Percentiles rank a stretch among this genome's conserved stretches.
Conservation (phyloP, 2,888 invertebrate species). For the Ichneumon xanthorius region DNA sequence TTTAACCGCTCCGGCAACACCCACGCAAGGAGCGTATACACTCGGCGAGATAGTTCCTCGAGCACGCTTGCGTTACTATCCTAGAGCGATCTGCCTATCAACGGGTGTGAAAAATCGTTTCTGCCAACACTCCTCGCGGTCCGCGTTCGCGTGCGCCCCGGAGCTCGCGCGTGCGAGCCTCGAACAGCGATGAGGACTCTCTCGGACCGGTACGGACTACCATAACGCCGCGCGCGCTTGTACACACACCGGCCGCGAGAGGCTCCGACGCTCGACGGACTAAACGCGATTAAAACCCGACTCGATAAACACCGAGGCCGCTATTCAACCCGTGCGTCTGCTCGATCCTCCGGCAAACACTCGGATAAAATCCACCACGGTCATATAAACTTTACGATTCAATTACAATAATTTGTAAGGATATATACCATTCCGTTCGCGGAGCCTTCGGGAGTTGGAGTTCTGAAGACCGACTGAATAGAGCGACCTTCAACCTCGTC, state of each 20-base stretch:
- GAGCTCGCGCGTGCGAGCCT: constrained; percentile 60
- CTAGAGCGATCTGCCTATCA: constrained; percentile 83
- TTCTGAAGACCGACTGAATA: no score
- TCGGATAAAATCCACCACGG: constrained; percentile 32
- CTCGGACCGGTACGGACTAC: constrained; percentile 17
- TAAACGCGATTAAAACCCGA: constrained; percentile 63
- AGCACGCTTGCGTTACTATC: constrained; percentile 68
- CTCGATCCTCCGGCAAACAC: constrained; percentile 38
- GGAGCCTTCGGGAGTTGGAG: not conserved
- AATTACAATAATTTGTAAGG: constrained; percentile 47
- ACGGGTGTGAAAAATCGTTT: constrained; percentile 74
- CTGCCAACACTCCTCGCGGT: constrained; percentile 62
- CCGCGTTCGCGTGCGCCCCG: constrained; percentile 43
- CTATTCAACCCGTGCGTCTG: constrained; percentile 18
- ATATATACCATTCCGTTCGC: not conserved
- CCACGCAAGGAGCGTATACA: constrained; percentile 69
- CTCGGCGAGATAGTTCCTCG: constrained; percentile 72
- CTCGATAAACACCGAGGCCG: constrained; percentile 60
- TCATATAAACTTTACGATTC: constrained; percentile 47
- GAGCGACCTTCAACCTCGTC: no score
- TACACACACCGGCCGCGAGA: not conserved
- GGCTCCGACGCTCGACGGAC: not conserved
- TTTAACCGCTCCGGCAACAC: constrained; percentile 77
- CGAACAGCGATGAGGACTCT: constrained; percentile 50
- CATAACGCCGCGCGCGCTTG: not conserved